Percentiles rank a stretch among this genome's conserved stretches.
These are phyloP conservation scores for Orthosia incerta DNA, from an alignment of 2,888 invertebrate species.

Conservation along the genomic window DNA sequence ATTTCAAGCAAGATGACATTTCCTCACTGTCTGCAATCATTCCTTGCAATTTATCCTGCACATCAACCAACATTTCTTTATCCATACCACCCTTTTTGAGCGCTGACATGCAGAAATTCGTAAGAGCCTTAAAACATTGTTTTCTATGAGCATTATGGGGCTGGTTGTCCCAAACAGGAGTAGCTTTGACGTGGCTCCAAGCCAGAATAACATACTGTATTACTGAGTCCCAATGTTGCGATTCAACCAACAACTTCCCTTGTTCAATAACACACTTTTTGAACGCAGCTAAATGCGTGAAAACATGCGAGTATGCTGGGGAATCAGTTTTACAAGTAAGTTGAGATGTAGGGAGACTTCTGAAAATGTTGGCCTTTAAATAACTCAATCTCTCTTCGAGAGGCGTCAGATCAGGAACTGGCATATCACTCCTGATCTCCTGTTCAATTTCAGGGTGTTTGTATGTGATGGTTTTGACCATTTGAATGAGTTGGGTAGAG, in stretches of 20 bases:
- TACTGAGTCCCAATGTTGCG: conserved; percentile 94
- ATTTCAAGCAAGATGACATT: conserved; percentile 87
- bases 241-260: conserved; percentile 92
- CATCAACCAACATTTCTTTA: conserved; percentile 79
- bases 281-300: conserved; percentile 93
- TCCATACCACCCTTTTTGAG: conserved; percentile 90
- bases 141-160: conserved; percentile 93
- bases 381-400: conserved; percentile 92
- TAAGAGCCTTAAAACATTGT: conserved; percentile 93
- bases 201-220: conserved; percentile 93
- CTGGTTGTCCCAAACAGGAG: conserved; percentile 94
- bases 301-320: conserved; percentile 91
- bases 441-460: conserved; percentile 92
- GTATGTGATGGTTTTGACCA: conserved; percentile 92
- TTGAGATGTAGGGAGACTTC: conserved; percentile 93
- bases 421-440: conserved; percentile 92
- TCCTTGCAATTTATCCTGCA: conserved; percentile 83
- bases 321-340: conserved; percentile 86
- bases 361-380: conserved; percentile 93
- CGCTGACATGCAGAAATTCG: conserved; percentile 91
- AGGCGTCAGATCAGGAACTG: conserved; percentile 93
- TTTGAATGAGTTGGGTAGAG: conserved; percentile 92
- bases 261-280: conserved; percentile 92
- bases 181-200: conserved; percentile 93
- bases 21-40: conserved; percentile 90